Percentiles rank a stretch among this genome's conserved stretches.
Evolutionary conservation across 1,140 invertebrate genomes (phyloP).

Genomic region (Elysia chlorotica): DNA sequence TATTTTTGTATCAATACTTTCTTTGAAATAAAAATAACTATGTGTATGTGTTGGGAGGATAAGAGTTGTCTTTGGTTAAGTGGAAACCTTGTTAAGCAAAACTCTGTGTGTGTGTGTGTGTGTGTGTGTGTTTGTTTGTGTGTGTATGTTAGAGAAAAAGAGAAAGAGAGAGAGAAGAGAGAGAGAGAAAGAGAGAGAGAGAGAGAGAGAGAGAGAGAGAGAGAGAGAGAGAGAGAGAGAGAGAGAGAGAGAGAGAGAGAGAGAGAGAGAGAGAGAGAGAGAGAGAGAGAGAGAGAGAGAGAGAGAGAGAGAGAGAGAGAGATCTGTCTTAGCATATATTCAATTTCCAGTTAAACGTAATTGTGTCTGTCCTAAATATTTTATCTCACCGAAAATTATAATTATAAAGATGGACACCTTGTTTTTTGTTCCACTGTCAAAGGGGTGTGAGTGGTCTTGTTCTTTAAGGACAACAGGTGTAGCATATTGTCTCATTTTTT

Average conservation of each 20-base stretch:
- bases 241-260: background rate
- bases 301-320: background rate
- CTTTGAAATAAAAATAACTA: too few species aligned
- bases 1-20: too few species aligned
- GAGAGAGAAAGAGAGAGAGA: background rate
- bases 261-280: background rate
- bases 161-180: background rate
- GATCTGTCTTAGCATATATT: too few species aligned
- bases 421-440: too few species aligned
- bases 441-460: background rate
- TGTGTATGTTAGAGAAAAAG: constrained; percentile 16
- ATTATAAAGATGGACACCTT: background rate
- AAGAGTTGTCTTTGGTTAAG: too few species aligned
- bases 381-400: too few species aligned
- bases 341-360: too few species aligned
- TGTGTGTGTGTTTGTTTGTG: too few species aligned
- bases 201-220: background rate
- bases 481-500: background rate
- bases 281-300: background rate
- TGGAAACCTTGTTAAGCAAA: too few species aligned
- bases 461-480: background rate
- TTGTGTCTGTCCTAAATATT: too few species aligned
- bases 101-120: too few species aligned
- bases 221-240: background rate
- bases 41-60: too few species aligned